Conservation (phyloP, 2,888 invertebrate genomes). For the Drosophila siamana region DNA sequence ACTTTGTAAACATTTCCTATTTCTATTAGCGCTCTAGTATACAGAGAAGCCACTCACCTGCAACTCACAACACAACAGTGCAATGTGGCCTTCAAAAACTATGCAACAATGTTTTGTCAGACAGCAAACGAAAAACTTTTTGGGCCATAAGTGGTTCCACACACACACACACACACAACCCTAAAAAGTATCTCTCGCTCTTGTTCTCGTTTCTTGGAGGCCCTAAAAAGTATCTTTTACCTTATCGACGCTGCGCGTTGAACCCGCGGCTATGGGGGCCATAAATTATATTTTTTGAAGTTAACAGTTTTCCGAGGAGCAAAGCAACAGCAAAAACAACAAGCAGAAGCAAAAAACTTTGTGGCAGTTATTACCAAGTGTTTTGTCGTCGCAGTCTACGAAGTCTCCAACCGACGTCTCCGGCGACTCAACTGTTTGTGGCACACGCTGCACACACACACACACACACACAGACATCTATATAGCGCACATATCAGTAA, state of each 20-base stretch:
- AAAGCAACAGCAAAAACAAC: slow-evolving; percentile 37
- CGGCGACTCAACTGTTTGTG: slow-evolving; percentile 32
- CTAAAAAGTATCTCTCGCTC: slow-evolving; percentile 45
- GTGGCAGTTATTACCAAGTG: slow-evolving; percentile 82
- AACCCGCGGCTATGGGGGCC: slow-evolving; percentile 76
- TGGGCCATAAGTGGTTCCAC: slow-evolving; percentile 77
- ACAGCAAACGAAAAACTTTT: slow-evolving; percentile 68
- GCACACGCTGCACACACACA: slow-evolving; percentile 33
- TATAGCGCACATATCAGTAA: slow-evolving; percentile 71
- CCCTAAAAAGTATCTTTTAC: slow-evolving; percentile 67
- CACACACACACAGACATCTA: slow-evolving; percentile 35
- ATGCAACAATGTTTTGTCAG: slow-evolving; percentile 78
- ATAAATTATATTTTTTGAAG: slow-evolving; percentile 84
- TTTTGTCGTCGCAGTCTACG: slow-evolving; percentile 71
- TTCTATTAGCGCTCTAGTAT: slow-evolving; percentile 70
- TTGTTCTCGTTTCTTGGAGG: slow-evolving; percentile 5
- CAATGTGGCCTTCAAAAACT: slow-evolving; percentile 71
- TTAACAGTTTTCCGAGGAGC: slow-evolving; percentile 61
- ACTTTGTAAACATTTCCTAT: slow-evolving; percentile 85
- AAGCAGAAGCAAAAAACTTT: slow-evolving; percentile 65
- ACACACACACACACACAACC: slow-evolving; percentile 41
- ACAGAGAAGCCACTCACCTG: slow-evolving; percentile 27
- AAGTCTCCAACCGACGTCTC: slow-evolving; percentile 38
- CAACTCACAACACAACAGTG: slow-evolving; percentile 31
- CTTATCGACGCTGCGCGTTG: slow-evolving; percentile 71